Evolutionary conservation across 2,113 vertebrate species (phyloP).

Genomic region (Heteronetta atricapilla): DNA sequence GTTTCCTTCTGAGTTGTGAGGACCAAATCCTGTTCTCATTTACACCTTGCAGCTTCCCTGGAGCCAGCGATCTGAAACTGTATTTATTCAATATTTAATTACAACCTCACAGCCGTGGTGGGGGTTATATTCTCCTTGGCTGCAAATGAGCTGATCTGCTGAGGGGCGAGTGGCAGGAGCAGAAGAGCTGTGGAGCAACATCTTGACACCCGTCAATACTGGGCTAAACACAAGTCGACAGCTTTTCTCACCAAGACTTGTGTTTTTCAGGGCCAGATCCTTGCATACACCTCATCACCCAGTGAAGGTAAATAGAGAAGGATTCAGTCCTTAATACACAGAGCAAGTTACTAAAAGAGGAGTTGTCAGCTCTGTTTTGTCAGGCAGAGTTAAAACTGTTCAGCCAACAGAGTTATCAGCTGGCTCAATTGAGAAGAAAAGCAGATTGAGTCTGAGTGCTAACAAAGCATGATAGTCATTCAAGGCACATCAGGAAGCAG

Average conservation of each 20-base stretch:
- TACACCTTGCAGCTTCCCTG: neutral
- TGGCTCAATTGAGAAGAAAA: neutral
- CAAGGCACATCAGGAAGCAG: neutral
- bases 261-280: neutral
- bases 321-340: constrained; percentile 4
- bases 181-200: neutral
- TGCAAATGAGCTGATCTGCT: neutral
- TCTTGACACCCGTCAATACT: neutral
- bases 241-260: neutral
- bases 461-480: neutral
- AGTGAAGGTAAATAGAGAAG: neutral
- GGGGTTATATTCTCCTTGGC: neutral
- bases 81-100: constrained; percentile 43
- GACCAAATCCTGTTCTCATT: neutral
- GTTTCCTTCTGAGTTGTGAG: neutral
- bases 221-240: neutral
- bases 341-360: neutral
- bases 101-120: neutral
- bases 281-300: neutral
- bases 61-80: neutral
- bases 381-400: neutral
- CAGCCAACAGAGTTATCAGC: neutral
- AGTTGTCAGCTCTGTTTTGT: constrained; percentile 29
- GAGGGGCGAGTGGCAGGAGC: neutral
- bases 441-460: neutral